Percentiles rank a stretch among this genome's conserved stretches.
These are phyloP conservation scores for Corapipo altera DNA, from an alignment of 2,113 vertebrate species.

Conservation along the genomic window DNA sequence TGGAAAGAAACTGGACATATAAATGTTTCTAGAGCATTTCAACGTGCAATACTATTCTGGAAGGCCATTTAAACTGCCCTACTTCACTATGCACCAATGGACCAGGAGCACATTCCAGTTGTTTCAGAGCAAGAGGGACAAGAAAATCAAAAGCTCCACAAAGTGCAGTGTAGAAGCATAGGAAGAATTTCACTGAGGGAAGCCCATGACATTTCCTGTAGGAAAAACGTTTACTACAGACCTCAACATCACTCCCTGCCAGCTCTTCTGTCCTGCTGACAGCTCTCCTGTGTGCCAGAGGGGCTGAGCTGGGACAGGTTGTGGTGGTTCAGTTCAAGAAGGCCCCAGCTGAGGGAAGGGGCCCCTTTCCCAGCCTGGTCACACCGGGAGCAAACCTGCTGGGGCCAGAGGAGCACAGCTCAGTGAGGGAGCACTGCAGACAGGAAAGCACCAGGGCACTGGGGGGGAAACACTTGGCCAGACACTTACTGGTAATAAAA, in stretches of 20 bases:
- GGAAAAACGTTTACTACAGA: background rate
- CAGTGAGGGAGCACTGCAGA: background rate
- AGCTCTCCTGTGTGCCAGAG: rapidly evolving
- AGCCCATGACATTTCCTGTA: background rate
- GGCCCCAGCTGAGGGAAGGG: background rate
- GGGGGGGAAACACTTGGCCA: background rate
- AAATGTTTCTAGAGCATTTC: background rate
- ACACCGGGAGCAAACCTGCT: background rate
- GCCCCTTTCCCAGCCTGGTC: background rate
- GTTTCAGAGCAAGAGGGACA: background rate
- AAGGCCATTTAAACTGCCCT: background rate
- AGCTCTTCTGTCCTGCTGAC: background rate
- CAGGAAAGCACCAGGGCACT: background rate
- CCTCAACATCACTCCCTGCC: background rate
- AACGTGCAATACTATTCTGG: background rate
- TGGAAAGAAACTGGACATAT: background rate
- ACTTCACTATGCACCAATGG: background rate
- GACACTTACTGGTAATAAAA: background rate
- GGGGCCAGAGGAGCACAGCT: background rate
- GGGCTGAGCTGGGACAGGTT: background rate
- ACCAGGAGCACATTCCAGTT: background rate
- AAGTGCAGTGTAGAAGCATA: background rate
- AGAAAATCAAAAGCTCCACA: background rate
- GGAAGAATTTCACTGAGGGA: background rate
- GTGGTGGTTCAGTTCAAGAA: background rate